Base-by-base conservation (phyloP, 1,140 invertebrate genomes). In the Coelopa frigida region DNA sequence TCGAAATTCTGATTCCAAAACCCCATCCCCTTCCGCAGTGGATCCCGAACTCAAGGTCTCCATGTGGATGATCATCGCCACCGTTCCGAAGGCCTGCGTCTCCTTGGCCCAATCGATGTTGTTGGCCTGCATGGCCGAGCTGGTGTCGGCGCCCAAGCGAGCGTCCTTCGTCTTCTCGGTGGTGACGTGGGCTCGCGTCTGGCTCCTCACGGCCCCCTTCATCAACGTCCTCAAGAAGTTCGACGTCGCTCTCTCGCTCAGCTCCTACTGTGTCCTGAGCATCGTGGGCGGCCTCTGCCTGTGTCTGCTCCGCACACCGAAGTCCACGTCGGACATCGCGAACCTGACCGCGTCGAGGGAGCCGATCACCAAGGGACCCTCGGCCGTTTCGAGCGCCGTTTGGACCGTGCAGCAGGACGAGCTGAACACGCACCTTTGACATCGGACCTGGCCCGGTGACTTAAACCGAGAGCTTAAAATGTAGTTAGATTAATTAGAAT, bases 11-110 rank as follows among this genome's bases (percentile, higher is more conserved):
- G n/a, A n/a, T n/a, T n/a, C n/a, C n/a, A 41, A 29, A 41, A 12
- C 12, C 5, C 2, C n/a, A 20, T n/a, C 0, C 4, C 17, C 31
- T 39, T 18, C 23, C 20, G 0, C 26, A 67, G 63, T 67, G 57
- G 38, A 61, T 56, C 51, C 59, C 2, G 54, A 58, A n/a, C 39
- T 67, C 0, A 63, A 60, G 24, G 65, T 68, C 15, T 50, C 51
- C 1, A 40, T 68, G 1, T 68, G 65, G 60, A 68, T 68, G 65
- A 59, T 65, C 14, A 63, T 68, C 20, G 59, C 65, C 21, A 58
- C 60, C 8, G 56, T 68, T 33, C 57, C 61, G 4, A 68, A 68
- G 49, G 55, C 60, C 5, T 58, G 47, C 2, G 60, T 64, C 3
- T 68, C 65, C 14, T 64, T 59, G 47, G 59, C 57, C 18, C 62